phyloP scores from a whole-genome alignment of 2,888 invertebrate genomes.

The Pseudoips prasinana region DNA sequence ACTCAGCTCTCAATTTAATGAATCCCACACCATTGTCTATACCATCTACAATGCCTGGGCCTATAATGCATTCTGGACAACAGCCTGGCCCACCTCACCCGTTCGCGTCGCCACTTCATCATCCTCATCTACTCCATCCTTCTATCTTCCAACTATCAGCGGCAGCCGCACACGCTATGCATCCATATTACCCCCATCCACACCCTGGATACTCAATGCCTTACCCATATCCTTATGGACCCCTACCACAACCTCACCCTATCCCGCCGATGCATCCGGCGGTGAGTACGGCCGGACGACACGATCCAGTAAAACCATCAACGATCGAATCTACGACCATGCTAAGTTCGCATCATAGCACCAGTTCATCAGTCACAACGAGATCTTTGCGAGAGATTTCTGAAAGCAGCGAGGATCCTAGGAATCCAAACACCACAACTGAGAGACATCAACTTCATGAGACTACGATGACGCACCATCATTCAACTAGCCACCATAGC shows the following conservation, averaged over 20 bases:
- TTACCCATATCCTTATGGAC: conserved; percentile 87
- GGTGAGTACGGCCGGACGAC: conserved; percentile 68
- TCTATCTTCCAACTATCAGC: conserved; percentile 83
- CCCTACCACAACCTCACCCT: conserved; percentile 88
- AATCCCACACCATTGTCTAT: conserved; percentile 83
- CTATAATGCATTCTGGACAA: conserved; percentile 88
- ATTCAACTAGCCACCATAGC: conserved; percentile 84
- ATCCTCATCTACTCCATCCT: conserved; percentile 86
- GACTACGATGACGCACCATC: conserved; percentile 85
- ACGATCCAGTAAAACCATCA: conserved; percentile 74
- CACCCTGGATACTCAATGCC: conserved; percentile 87
- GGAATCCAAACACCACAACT: conserved; percentile 70
- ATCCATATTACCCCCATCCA: conserved; percentile 87
- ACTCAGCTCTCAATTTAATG: conserved; percentile 84
- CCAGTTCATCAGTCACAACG: conserved; percentile 87
- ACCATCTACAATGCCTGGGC: conserved; percentile 85
- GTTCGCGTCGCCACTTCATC: conserved; percentile 86
- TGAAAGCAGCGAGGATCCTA: conserved; percentile 73
- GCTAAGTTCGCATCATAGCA: conserved; percentile 87
- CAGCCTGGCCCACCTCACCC: conserved; percentile 87
- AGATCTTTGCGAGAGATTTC: conserved; percentile 84
- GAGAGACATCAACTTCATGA: conserved; percentile 85
- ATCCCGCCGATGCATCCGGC: conserved; percentile 85
- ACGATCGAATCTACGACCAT: conserved; percentile 86
- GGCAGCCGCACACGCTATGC: conserved; percentile 84